Percentiles rank a stretch among this genome's conserved stretches.
Evolutionary conservation across 2,888 invertebrate species (phyloP).

Genomic region (Octodonta nipae): DNA sequence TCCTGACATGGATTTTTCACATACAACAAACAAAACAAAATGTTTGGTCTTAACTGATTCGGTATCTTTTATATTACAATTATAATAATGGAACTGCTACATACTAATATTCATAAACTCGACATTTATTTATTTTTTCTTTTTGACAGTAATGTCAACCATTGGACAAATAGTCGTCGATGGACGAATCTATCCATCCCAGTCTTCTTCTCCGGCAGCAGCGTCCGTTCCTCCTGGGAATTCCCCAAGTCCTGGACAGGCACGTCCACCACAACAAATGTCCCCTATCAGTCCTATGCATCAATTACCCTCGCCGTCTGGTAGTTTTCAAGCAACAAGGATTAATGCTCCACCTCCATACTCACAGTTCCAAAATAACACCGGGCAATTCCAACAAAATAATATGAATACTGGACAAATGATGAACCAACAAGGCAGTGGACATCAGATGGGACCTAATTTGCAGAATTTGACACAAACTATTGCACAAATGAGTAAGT

Average conservation of each 20-base stretch:
- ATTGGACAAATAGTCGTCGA: slow-evolving; percentile 74
- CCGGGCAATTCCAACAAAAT: slow-evolving; percentile 15
- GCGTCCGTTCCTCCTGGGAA: slow-evolving; percentile 14
- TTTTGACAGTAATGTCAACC: slow-evolving; percentile 50
- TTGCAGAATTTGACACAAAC: too few relatives aligned
- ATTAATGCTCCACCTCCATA: slow-evolving; percentile 16
- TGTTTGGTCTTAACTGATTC: too few relatives aligned
- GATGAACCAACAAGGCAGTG: too few relatives aligned
- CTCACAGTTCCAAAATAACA: slow-evolving; percentile 12
- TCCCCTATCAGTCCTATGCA: slow-evolving; percentile 24
- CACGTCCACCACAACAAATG: slow-evolving; percentile 32
- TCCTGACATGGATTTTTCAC: too few relatives aligned
- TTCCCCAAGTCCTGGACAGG: slow-evolving; percentile 29
- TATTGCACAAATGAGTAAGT: too few relatives aligned
- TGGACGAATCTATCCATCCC: slow-evolving; percentile 59
- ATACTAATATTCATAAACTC: slow-evolving; percentile 3
- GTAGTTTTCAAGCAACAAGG: slow-evolving; percentile 13
- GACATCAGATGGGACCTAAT: too few relatives aligned
- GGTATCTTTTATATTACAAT: too few relatives aligned
- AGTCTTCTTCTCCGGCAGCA: slow-evolving; percentile 33
- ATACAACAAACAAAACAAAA: too few relatives aligned
- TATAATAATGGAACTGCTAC: too few relatives aligned
- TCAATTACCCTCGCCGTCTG: slow-evolving; percentile 20
- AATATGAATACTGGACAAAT: too few relatives aligned
- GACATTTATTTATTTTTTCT: slow-evolving; percentile 2